Conservation (phyloP, 2,113 vertebrate species). For the Otus sunia region DNA sequence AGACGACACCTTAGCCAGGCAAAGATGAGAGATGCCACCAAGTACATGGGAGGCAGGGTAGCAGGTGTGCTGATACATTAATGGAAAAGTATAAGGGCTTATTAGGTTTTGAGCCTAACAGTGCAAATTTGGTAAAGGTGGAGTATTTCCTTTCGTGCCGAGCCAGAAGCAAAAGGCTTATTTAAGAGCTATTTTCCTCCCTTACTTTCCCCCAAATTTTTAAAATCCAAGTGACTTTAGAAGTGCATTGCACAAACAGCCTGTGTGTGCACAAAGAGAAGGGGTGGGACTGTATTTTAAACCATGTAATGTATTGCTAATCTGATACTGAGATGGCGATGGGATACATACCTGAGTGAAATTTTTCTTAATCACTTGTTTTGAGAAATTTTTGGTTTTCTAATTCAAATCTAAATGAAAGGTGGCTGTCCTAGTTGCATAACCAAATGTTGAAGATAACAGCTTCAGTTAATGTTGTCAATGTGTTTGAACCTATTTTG, state of each 20-base stretch:
- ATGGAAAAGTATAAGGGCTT: background rate
- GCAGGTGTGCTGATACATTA: background rate
- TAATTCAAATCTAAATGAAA: background rate
- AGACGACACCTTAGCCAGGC: background rate
- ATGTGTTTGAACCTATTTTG: background rate
- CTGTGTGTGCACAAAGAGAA: background rate
- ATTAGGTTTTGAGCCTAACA: background rate
- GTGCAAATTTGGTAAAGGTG: background rate
- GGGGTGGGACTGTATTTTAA: background rate
- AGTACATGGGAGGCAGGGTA: background rate
- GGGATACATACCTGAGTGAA: background rate
- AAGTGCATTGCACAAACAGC: background rate
- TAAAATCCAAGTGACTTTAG: background rate
- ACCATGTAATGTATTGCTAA: rapidly evolving
- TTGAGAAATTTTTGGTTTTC: background rate
- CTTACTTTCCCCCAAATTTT: background rate
- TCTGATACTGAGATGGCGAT: rapidly evolving
- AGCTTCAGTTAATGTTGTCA: background rate
- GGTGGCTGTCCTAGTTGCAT: background rate
- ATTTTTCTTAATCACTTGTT: background rate
- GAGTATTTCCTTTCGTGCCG: background rate
- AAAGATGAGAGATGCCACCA: background rate
- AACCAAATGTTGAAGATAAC: background rate
- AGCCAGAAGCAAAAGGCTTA: background rate
- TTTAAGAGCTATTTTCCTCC: background rate